phyloP scores from a whole-genome alignment of 2,888 invertebrate species.

The Beris chalybata region DNA sequence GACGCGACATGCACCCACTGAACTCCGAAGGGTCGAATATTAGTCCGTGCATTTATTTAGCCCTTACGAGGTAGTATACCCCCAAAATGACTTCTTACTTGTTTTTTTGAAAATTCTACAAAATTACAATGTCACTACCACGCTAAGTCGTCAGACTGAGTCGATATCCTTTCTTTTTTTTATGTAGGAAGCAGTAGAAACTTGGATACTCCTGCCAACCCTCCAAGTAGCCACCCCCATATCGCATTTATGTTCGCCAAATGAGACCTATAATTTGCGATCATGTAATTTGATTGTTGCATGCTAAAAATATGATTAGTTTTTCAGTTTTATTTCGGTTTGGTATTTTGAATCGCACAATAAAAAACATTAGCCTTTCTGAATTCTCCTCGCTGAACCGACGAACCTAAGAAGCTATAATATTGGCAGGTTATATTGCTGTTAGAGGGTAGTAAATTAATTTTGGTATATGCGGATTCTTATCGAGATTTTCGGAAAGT shows the following conservation, averaged over 20 bases:
- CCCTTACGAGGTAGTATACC: no score
- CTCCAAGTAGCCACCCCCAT: neutral
- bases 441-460: neutral
- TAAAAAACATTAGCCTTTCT: neutral
- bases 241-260: slow-evolving; percentile 15
- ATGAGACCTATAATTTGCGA: slow-evolving; percentile 38
- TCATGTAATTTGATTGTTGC: slow-evolving; percentile 39
- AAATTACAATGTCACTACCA: no score
- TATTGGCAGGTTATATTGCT: neutral
- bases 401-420: neutral
- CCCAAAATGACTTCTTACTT: no score
- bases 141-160: no score
- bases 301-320: slow-evolving; percentile 32
- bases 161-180: no score
- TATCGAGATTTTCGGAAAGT: no score
- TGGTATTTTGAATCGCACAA: neutral
- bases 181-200: no score
- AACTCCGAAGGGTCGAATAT: no score
- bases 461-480: neutral
- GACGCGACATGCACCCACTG: no score
- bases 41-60: no score
- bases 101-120: no score
- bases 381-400: neutral
- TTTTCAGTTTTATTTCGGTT: slow-evolving; percentile 1
- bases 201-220: no score